Evolutionary conservation across 2,113 vertebrate genomes (phyloP).

Genomic region (Labeo rohita): DNA sequence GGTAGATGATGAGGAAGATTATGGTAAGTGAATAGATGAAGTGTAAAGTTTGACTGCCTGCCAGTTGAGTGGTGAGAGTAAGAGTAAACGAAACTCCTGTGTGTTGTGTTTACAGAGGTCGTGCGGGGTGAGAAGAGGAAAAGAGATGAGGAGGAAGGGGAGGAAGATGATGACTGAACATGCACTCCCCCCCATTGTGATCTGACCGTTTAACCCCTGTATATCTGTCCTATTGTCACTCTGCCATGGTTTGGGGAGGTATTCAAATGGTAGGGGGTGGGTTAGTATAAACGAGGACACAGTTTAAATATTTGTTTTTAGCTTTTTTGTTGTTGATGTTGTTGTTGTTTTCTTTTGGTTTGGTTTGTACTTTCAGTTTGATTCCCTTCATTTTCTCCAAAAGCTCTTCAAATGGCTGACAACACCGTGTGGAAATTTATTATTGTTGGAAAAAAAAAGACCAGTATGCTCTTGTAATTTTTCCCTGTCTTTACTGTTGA

Average conservation of each 20-base stretch:
- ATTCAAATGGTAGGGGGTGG: constrained; percentile 70
- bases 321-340: constrained; percentile 55
- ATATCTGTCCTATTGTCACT: constrained; percentile 81
- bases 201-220: constrained; percentile 90
- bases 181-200: constrained; percentile 80
- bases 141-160: constrained; percentile 95
- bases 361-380: constrained; percentile 48
- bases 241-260: constrained; percentile 87
- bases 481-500: constrained; percentile 65
- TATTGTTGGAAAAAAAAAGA: constrained; percentile 69
- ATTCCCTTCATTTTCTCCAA: constrained; percentile 48
- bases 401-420: constrained; percentile 69
- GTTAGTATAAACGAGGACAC: constrained; percentile 73
- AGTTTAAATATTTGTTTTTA: constrained; percentile 75
- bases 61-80: background rate
- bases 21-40: constrained; percentile 66
- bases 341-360: constrained; percentile 39
- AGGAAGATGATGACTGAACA: constrained; percentile 87
- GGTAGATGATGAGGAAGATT: constrained; percentile 73
- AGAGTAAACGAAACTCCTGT: background rate
- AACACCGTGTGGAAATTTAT: constrained; percentile 67
- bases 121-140: constrained; percentile 93
- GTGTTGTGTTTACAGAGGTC: constrained; percentile 75
- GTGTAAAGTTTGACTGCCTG: no score
- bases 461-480: constrained; percentile 69